These are phyloP conservation scores for Menidia menidia DNA, from an alignment of 2,797 vertebrate genomes.

Conservation along the genomic window DNA sequence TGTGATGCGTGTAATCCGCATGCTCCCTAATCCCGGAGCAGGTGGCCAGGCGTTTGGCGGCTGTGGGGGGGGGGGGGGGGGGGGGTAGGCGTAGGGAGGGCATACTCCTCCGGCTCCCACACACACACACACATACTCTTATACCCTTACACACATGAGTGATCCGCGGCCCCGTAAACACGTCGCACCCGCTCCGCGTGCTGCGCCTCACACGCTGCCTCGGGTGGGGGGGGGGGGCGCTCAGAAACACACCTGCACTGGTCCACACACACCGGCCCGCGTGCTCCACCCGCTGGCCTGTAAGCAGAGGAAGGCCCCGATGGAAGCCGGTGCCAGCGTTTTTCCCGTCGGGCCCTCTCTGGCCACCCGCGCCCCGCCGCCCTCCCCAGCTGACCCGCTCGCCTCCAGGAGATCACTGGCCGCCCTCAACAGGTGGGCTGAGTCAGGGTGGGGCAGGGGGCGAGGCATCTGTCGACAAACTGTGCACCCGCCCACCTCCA, in stretches of 20 bases:
- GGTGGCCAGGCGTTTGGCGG: conserved; percentile 83
- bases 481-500: conserved; percentile 61
- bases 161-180: conserved; percentile 35
- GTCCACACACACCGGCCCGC: neutral
- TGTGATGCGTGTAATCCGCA: conserved; percentile 84
- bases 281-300: neutral
- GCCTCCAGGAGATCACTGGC: conserved; percentile 50
- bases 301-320: conserved; percentile 10
- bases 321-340: conserved; percentile 43
- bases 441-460: conserved; percentile 44
- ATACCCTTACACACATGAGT: conserved; percentile 11
- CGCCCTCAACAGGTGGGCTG: conserved; percentile 77
- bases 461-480: conserved; percentile 77
- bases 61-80: conserved; percentile 44
- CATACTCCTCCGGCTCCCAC: conserved; percentile 67
- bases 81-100: conserved; percentile 54
- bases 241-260: conserved; percentile 34
- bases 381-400: conserved; percentile 49
- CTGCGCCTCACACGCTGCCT: conserved; percentile 1
- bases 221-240: conserved; percentile 9
- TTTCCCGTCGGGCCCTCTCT: conserved; percentile 34
- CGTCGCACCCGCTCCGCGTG: neutral
- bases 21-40: conserved; percentile 84
- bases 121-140: conserved; percentile 47
- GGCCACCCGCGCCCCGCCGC: conserved; percentile 18